Evolutionary conservation across 2,113 vertebrate species (phyloP), one percentile per base, ranked within the genome.

Genomic region (Pardalotus punctatus): DNA sequence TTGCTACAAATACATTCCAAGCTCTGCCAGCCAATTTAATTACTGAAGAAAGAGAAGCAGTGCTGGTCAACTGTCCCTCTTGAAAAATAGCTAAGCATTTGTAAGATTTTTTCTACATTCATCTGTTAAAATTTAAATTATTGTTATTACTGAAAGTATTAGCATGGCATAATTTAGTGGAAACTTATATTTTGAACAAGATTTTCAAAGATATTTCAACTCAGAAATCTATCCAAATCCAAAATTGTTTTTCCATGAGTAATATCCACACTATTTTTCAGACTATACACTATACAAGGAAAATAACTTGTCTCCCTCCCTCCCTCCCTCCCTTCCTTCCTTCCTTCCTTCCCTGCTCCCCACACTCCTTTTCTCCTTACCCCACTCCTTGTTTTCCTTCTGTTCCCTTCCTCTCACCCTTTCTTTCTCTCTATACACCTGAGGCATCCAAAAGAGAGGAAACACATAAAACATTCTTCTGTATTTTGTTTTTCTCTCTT

Each of bases 281-380:
- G 36, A 36, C 3, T 42, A 10, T 23, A 9, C 21, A 36, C 3
- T 42, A 10, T 23, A 9, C 21, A 15, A 71, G 25, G 24, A 88
- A 42, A 88, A 8, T 2, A 20, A 1, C 3, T 56, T 22, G 11
- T 18, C 12, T 54, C 6, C 16, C 22, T 42, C 2, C 5, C 5
- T 21, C 4, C 9, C 14, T 54, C 18, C 9, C 16, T 33, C 18
- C 5, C 7, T 40, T 53, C 29, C 19, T 17, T 61, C 40, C 4
- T 3, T 58, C 7, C 17, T 31, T 70, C 19, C 1, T 33, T 33
- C 12, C 14, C 17, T 36, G 6, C 19, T 53, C 18, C 9, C 9
- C 8, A 66, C 25, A 14, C 29, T 57, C 9, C 2, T 17, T 57
- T 15, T 5, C 25, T 36, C 11, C 8, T 38, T 61, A 35, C 12